A percentile compares a stretch with the other conserved stretches of the same genome.
These are phyloP conservation scores for Microcebus jonahi DNA, from an alignment of 2,113 vertebrate genomes.

Conservation along the genomic window DNA sequence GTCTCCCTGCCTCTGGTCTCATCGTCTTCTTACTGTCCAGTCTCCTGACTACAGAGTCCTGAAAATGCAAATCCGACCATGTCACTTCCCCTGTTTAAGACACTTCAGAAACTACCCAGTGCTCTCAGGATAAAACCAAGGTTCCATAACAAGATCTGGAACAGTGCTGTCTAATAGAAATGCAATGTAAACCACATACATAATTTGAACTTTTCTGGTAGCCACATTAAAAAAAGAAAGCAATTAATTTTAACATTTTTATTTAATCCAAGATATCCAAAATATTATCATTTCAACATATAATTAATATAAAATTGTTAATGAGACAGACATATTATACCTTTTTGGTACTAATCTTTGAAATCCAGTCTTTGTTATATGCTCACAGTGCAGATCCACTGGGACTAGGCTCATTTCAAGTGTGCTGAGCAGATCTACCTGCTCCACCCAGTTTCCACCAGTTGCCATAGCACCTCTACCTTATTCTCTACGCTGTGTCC, in stretches of 20 bases:
- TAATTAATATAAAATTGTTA: not conserved
- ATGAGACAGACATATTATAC: not conserved
- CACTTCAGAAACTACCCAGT: not conserved
- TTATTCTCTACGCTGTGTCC: not conserved
- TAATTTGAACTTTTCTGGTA: not conserved
- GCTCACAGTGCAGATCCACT: not conserved
- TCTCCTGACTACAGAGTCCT: not conserved
- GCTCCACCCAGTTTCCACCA: not conserved
- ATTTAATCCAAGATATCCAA: not conserved
- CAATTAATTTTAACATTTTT: not conserved
- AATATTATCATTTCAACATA: not conserved
- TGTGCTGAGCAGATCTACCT: not conserved
- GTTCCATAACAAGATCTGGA: not conserved
- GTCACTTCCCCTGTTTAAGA: not conserved
- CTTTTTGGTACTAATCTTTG: not conserved
- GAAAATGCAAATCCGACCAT: not conserved
- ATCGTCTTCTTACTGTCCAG: not conserved
- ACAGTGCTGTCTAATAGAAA: not conserved
- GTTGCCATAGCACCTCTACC: not conserved
- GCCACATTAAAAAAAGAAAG: not conserved
- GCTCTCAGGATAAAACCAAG: not conserved
- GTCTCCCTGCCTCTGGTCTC: not conserved
- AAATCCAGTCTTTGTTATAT: not conserved
- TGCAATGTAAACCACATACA: not conserved
- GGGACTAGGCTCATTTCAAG: not conserved